Evolutionary conservation across 1,140 invertebrate species (phyloP), one percentile per base, ranked within the genome.

Genomic region (Hesperophylax magnus): DNA sequence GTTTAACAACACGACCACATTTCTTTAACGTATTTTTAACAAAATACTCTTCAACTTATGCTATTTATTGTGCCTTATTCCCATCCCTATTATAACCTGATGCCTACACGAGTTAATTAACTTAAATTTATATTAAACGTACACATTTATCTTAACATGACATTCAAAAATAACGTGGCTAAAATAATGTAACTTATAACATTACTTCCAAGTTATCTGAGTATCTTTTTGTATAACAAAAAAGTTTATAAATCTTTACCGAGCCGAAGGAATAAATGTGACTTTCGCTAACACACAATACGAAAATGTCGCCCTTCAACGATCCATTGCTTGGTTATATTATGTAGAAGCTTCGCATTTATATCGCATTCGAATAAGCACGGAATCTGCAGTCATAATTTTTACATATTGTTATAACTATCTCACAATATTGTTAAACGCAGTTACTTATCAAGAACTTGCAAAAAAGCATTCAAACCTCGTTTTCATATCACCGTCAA

Each of bases 1-100:
- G 15, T 18, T 34, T 77, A 61, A 34, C 24, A 54, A 74, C 78
- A 79, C 61, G 65, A 78, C 18, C 8, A 54, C 67, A 22, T n/a
- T 61, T 77, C 8, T 39, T 61, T 39, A 60, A 60, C 18, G 60
- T 76, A 75, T 80, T 80, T 80, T 80, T 72, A 81, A 81, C 81
- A 81, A 84, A 79, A 84, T 84, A 84, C 53, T 81, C 61, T 69
- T 80, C 80, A 11, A 47, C 9, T 81, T 84, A 81, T 84, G 81
- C 82, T 84, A 81, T 84, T 84, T 81, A 84, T 84, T 84, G 82
- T 84, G 82, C 80, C 81, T 78, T 63, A 81, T 81, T 47, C 58
- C 79, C 76, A 81, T 56, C 60, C 71, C 69, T 67, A 74, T 47
- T 47, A 47, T 63, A 52, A 24, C 20, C 72, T 76, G 71, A 75